phyloP scores from a whole-genome alignment of 2,797 vertebrate species.

The Trematomus bernacchii region DNA sequence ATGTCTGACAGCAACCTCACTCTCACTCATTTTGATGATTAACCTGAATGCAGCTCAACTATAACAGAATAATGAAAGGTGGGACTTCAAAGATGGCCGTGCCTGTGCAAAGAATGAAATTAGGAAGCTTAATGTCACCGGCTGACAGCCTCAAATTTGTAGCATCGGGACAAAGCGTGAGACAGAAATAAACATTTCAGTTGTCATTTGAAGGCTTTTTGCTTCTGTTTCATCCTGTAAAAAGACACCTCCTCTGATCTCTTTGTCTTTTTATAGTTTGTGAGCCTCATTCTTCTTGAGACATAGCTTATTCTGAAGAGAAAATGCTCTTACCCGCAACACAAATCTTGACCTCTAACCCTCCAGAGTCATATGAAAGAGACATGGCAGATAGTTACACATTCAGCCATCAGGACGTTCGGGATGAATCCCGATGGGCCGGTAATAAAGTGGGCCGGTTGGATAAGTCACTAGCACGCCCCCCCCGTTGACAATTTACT shows the following conservation, averaged over 20 bases:
- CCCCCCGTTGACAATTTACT: too few species aligned
- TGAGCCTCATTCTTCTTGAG: conserved; percentile 9
- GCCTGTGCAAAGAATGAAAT: conserved; percentile 40
- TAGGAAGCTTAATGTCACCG: conserved; percentile 34
- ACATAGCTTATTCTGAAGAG: neutral
- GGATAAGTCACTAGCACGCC: too few species aligned
- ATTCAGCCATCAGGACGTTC: neutral
- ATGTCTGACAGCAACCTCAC: neutral
- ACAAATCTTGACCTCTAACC: conserved; percentile 37
- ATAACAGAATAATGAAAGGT: conserved; percentile 25
- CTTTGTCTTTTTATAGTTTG: conserved; percentile 40
- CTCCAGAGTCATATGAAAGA: neutral
- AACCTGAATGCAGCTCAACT: conserved; percentile 16
- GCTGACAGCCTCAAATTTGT: conserved; percentile 50
- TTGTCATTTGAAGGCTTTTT: conserved; percentile 51
- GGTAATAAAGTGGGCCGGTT: too few species aligned
- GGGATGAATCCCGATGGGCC: too few species aligned
- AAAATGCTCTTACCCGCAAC: neutral
- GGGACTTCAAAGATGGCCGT: conserved; percentile 46
- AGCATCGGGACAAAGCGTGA: conserved; percentile 30
- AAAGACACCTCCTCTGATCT: conserved; percentile 49
- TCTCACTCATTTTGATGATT: conserved; percentile 33
- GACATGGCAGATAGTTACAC: neutral
- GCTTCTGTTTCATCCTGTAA: conserved; percentile 28
- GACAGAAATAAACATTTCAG: conserved; percentile 65